Evolutionary conservation across 1,140 invertebrate genomes (phyloP), one percentile per base, ranked within the genome.

Genomic region (Drosophila mojavensis): DNA sequence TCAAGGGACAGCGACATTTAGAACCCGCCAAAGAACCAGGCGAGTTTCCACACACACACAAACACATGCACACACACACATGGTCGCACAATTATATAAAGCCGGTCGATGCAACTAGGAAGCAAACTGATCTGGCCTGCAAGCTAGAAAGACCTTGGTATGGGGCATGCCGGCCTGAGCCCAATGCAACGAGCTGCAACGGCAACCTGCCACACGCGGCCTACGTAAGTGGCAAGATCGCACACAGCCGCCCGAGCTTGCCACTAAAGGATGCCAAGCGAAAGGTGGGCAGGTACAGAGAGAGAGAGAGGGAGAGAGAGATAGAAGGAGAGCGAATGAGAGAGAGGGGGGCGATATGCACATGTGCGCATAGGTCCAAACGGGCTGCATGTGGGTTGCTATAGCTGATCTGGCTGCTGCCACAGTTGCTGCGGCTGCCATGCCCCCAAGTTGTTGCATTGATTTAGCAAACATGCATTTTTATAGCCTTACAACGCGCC

Each of bases 391-490:
- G 76, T 89, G 80, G 79, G 79, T 78, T 69, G 81, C 36, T 9
- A 7, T 11, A 9, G 64, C 47, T 76, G 84, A 80, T 30, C 28
- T 30, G 4, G 28, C 28, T 30, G 28, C 33, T 36, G 33, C 33
- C 33, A 36, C 28, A 5, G 28, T 61, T 58, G 79, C 59, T 36
- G 63, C 56, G 62, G 69, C 82, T 85, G 85, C 81, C 85, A 79
- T 90, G 86, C 86, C 85, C 81, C 78, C 86, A 82, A 90, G 86
- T 90, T 90, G 81, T 90, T 90, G 89, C 89, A 91, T 91, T 91
- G 89, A 89, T 91, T 85, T 91, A 91, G 82, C 84, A 89, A 89
- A 89, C 89, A 91, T 91, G 84, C 89, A 78, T 89, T 89, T 89
- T 89, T 89, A 89, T 89, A 89, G 84, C 84, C 84, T 86, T 89